Evolutionary conservation across 2,888 invertebrate genomes (phyloP), one percentile per base, ranked within the genome.

Genomic region (Linnaemya vulpina): DNA sequence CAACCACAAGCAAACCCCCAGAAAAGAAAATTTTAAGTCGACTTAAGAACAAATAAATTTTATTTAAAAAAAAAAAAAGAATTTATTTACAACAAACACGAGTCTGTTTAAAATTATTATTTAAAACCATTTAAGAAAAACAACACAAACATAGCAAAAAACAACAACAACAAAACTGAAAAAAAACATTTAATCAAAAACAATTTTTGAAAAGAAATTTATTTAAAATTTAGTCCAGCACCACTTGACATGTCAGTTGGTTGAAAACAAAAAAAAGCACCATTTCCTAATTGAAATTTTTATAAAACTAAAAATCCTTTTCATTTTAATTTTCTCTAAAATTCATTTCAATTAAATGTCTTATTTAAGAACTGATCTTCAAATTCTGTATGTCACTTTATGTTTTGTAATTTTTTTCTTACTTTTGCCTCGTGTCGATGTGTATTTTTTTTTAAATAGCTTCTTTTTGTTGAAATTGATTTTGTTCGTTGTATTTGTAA

Each of bases 111-210:
- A n/a, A n/a, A 8, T 67, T 15, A 43, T 63, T 8, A n/a, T 71
- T 79, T 22, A 10, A 65, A 58, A 22, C 15, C 35, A 53, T 9
- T 30, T 4, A 35, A 17, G 7, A 55, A 51, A 20, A 68, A 73
- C 63, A 73, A 46, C 55, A 79, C 71, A 79, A 79, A 79, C 79
- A 80, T 80, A 60, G 38, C n/a, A 58, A 30, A 51, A 8, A 76
- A 40, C 51, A 63, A 30, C 30, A 30, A 30, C n/a, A n/a, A 30
- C 30, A 38, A 11, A n/a, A n/a, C n/a, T n/a, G n/a, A n/a, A 30
- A 0, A 43, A 25, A 65, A 8, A 17, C 11, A 65, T 15, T 17
- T 17, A 46, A 3, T 46, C n/a, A 40, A 40, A 40, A 40, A 40
- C 1, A 35, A 15, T 17, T 38, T 60, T 22, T 46, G 4, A 1